Evolutionary conservation across 2,888 invertebrate species (phyloP).

Genomic region (Atherix ibis): DNA sequence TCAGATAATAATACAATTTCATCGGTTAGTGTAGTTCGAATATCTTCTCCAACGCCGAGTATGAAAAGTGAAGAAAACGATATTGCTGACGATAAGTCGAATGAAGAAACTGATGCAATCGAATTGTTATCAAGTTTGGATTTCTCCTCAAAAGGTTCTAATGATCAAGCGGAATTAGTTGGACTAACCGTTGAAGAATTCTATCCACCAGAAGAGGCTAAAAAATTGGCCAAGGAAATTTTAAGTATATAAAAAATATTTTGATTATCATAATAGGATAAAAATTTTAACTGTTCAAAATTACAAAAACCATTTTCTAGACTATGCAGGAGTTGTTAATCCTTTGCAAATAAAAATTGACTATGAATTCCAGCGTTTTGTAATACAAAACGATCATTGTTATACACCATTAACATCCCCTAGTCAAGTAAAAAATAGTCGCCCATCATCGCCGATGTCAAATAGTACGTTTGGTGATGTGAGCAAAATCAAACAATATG

Average conservation of each 20-base stretch:
- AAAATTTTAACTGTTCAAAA: not conserved
- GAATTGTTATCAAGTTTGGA: conserved; percentile 25
- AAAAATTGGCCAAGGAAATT: conserved; percentile 33
- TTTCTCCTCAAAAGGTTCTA: conserved; percentile 3
- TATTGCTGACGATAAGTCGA: conserved; percentile 18
- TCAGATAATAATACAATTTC: conserved; percentile 37
- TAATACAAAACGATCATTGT: conserved; percentile 65
- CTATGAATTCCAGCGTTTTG: conserved; percentile 24
- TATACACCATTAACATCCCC: conserved; percentile 58
- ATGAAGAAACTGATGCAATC: conserved; percentile 37
- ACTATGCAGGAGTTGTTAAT: conserved; percentile 24
- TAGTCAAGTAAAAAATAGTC: conserved; percentile 30
- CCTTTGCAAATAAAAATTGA: conserved; percentile 25
- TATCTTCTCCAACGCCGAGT: conserved; percentile 34
- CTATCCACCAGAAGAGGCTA: conserved; percentile 37
- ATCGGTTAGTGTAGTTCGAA: conserved; percentile 44
- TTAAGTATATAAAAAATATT: conserved; percentile 20
- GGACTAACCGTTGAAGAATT: conserved; percentile 51
- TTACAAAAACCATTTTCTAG: conserved; percentile 15
- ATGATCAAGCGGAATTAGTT: conserved; percentile 36
- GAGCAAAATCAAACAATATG: too few species aligned
- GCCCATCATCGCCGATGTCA: not conserved
- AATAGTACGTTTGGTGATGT: not conserved
- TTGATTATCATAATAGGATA: not conserved
- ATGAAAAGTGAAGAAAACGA: conserved; percentile 28